Percentiles rank a stretch among this genome's conserved stretches.
These are phyloP conservation scores for Acanthurus lineatus DNA, from an alignment of 2,797 vertebrate genomes.

Conservation along the genomic window DNA sequence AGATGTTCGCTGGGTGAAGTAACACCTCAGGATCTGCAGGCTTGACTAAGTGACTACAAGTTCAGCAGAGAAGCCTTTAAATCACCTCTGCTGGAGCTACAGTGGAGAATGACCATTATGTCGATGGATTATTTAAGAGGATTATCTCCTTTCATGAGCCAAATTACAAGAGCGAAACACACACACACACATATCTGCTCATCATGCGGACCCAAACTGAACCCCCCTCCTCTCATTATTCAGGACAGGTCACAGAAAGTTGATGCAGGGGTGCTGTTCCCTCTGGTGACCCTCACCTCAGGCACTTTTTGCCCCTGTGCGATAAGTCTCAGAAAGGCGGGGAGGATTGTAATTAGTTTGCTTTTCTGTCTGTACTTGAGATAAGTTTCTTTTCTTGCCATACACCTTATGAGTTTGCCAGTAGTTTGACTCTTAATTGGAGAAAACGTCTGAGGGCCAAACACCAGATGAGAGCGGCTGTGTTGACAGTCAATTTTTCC, in stretches of 20 bases:
- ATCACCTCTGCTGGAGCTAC: constrained; percentile 22
- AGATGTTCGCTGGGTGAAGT: constrained; percentile 5
- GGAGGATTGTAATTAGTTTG: constrained; percentile 47
- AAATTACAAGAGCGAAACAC: constrained; percentile 8
- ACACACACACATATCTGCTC: background rate
- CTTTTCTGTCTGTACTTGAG: constrained; percentile 30
- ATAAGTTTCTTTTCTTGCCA: constrained; percentile 44
- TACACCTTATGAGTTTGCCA: constrained; percentile 35
- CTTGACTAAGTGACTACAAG: constrained; percentile 19
- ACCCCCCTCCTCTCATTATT: constrained; percentile 42
- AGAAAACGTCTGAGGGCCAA: constrained; percentile 31
- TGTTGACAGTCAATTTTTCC: constrained; percentile 13
- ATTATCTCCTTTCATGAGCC: constrained; percentile 58
- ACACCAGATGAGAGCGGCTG: background rate
- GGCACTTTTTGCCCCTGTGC: constrained; percentile 14
- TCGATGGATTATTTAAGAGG: constrained; percentile 41
- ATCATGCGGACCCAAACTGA: constrained; percentile 10
- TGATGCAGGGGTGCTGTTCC: constrained; percentile 11
- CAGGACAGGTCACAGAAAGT: constrained; percentile 21
- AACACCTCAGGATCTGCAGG: constrained; percentile 16
- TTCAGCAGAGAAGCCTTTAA: constrained; percentile 42
- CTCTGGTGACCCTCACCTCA: constrained; percentile 35
- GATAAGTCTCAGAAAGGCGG: constrained; percentile 24
- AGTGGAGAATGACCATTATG: constrained; percentile 33
- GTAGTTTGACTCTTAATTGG: constrained; percentile 54